phyloP scores from a whole-genome alignment of 2,797 vertebrate species.

The Nyctibius grandis region DNA sequence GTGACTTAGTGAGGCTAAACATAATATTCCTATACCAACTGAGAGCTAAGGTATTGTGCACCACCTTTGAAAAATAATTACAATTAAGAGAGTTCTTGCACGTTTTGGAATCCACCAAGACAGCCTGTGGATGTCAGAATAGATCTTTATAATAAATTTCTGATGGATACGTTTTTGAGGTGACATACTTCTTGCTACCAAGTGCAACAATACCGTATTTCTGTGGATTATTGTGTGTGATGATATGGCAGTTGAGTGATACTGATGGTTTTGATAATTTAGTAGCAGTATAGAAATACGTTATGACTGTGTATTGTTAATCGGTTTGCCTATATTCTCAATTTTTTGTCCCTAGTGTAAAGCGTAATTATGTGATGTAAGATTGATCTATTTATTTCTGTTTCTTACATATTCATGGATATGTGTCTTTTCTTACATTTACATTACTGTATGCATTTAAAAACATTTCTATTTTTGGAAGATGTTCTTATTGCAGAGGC shows the following conservation, averaged over 20 bases:
- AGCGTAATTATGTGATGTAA: not conserved
- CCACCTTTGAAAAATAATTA: slow-evolving; percentile 50
- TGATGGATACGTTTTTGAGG: slow-evolving; percentile 15
- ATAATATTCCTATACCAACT: slow-evolving; percentile 71
- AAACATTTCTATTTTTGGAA: not conserved
- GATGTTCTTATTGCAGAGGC: not conserved
- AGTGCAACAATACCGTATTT: not conserved
- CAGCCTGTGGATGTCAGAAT: not conserved
- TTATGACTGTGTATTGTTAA: not conserved
- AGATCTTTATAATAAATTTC: not conserved
- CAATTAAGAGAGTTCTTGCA: slow-evolving; percentile 47
- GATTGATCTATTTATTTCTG: not conserved
- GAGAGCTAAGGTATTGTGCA: slow-evolving; percentile 35
- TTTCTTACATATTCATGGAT: not conserved
- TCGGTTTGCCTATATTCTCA: not conserved
- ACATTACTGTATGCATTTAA: not conserved
- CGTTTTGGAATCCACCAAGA: slow-evolving; percentile 27
- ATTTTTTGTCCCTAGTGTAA: not conserved
- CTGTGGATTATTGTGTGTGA: slow-evolving; percentile 31
- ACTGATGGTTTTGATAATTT: slow-evolving; percentile 43
- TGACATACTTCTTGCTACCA: slow-evolving; percentile 3
- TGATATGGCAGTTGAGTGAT: slow-evolving; percentile 17
- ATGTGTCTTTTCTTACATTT: not conserved
- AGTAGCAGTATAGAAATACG: not conserved
- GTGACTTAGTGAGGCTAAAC: slow-evolving; percentile 75